Percentiles rank a stretch among this genome's conserved stretches.
These are phyloP conservation scores for Hormaphis cornu DNA, from an alignment of 1,140 invertebrate genomes.

Conservation along the genomic window DNA sequence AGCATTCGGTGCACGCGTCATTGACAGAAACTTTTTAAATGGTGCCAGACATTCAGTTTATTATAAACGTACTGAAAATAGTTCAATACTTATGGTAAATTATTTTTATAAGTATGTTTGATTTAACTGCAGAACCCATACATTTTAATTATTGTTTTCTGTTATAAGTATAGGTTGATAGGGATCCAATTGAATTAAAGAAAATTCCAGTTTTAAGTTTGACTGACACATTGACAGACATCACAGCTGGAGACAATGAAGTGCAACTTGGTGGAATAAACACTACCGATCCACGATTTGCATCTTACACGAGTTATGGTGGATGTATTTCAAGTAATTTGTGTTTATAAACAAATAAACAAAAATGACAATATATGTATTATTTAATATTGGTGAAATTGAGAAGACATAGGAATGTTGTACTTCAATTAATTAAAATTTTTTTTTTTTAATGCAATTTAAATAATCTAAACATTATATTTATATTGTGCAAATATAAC, in stretches of 20 bases:
- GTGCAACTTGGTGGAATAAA: slow-evolving; percentile 78
- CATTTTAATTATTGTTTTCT: background rate
- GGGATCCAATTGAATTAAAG: slow-evolving; percentile 58
- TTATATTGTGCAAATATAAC: too few relatives aligned
- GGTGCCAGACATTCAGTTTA: slow-evolving; percentile 76
- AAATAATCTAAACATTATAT: too few relatives aligned
- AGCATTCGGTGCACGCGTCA: slow-evolving; percentile 58
- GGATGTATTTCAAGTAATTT: slow-evolving; percentile 79
- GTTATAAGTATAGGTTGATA: slow-evolving; percentile 51
- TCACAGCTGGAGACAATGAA: slow-evolving; percentile 53
- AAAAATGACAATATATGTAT: background rate
- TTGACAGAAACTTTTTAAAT: slow-evolving; percentile 68
- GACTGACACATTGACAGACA: slow-evolving; percentile 47
- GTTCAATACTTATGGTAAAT: slow-evolving; percentile 53
- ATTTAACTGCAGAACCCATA: background rate
- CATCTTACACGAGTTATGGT: slow-evolving; percentile 72
- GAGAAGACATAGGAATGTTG: too few relatives aligned
- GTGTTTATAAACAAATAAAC: too few relatives aligned
- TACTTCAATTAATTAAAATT: background rate
- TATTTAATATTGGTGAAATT: background rate
- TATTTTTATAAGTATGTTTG: background rate
- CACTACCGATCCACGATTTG: slow-evolving; percentile 66
- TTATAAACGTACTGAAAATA: slow-evolving; percentile 62
- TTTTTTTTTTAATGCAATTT: background rate
- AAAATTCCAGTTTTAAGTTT: slow-evolving; percentile 56